phyloP scores from a whole-genome alignment of 2,113 vertebrate species.

The Aptenodytes patagonicus region DNA sequence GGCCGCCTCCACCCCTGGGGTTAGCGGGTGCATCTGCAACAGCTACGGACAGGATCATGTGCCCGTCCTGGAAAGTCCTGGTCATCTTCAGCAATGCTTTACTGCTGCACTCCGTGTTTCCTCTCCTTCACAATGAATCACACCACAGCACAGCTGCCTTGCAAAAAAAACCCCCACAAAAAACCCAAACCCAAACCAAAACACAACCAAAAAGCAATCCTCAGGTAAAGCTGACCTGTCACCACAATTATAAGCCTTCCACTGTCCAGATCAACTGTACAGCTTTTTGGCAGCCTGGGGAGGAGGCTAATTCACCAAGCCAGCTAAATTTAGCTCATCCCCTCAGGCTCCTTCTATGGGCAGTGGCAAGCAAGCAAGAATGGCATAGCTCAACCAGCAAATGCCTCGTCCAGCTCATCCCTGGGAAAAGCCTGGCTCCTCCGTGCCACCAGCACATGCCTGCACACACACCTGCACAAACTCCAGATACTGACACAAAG shows the following conservation, averaged over 20 bases:
- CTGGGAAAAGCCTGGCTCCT: neutral
- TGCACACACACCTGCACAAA: neutral
- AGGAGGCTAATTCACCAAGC: neutral
- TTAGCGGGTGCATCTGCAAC: neutral
- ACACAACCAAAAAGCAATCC: neutral
- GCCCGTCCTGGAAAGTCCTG: neutral
- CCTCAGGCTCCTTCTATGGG: neutral
- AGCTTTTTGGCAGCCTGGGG: neutral
- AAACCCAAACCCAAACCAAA: neutral
- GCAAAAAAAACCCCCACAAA: fast-evolving
- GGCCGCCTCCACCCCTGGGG: too few relatives aligned
- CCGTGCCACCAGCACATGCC: fast-evolving
- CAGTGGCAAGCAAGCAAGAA: neutral
- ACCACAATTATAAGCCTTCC: neutral
- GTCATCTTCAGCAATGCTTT: neutral
- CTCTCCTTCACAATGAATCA: neutral
- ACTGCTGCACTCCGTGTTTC: neutral
- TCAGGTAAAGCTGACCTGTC: neutral
- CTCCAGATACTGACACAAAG: neutral
- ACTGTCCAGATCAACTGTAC: neutral
- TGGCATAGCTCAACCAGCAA: neutral
- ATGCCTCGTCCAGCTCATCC: neutral
- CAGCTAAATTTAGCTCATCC: neutral
- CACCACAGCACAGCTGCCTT: neutral
- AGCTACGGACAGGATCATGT: neutral